A percentile compares a stretch with the other conserved stretches of the same genome.
These are phyloP conservation scores for Holothuria glaberrima DNA, from an alignment of 35 echinoderm and acorn worm genomes.

Conservation along the genomic window DNA sequence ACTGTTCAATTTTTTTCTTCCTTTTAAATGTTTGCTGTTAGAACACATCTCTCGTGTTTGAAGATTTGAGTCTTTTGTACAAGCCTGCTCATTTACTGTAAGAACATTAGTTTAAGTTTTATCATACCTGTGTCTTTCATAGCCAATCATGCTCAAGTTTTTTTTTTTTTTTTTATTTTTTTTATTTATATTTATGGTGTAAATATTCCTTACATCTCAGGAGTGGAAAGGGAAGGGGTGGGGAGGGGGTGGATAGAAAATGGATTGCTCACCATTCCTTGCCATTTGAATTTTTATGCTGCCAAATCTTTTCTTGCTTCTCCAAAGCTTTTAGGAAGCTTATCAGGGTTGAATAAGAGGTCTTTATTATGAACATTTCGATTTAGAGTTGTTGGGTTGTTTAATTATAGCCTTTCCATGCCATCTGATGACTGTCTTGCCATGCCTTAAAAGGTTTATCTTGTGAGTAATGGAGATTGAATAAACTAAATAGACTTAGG, in stretches of 20 bases:
- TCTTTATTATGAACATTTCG: no score
- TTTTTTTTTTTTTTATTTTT: not conserved
- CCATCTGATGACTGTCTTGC: slow-evolving; percentile 1
- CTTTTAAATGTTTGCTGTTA: not conserved
- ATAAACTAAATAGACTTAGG: not conserved
- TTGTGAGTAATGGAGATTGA: not conserved
- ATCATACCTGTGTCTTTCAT: slow-evolving; percentile 1
- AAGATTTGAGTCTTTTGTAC: no score
- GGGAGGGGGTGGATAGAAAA: no score
- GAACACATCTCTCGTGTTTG: not conserved
- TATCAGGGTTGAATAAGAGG: no score
- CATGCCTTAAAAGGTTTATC: not conserved
- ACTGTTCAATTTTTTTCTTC: not conserved
- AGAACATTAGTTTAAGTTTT: not conserved
- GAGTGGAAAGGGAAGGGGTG: no score
- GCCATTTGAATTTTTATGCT: slow-evolving; percentile 5
- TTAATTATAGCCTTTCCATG: not conserved
- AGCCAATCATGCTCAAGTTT: not conserved
- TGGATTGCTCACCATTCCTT: slow-evolving; percentile 1
- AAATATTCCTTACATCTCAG: not conserved
- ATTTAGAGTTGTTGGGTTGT: no score
- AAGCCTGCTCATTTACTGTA: no score
- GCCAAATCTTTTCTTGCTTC: not conserved
- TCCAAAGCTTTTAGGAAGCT: no score
- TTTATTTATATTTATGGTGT: not conserved